Conservation (phyloP, 2,888 invertebrate species). For the Sturmia bella region DNA sequence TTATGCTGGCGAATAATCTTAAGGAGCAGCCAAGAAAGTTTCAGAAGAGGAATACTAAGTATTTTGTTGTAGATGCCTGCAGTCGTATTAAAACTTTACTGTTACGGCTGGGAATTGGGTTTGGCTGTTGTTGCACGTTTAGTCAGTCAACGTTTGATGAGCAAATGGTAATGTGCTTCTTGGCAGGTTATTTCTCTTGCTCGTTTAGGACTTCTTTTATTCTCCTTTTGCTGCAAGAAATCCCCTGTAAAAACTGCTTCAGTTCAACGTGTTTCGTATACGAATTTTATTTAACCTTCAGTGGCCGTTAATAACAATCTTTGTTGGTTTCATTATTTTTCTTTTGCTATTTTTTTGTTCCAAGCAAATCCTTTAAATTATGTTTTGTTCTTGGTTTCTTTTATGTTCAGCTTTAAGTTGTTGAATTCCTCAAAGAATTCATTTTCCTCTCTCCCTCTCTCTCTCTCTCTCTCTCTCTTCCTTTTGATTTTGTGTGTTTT, state of each 20-base stretch:
- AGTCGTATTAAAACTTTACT: constrained; percentile 14
- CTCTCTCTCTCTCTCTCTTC: not conserved
- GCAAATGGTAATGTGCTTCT: constrained; percentile 37
- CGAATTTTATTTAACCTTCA: constrained; percentile 50
- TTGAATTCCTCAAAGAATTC: not conserved
- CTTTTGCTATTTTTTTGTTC: not conserved
- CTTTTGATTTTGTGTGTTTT: constrained; percentile 36
- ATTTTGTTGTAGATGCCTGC: constrained; percentile 12
- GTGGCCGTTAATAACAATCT: constrained; percentile 1
- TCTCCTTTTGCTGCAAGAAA: not conserved
- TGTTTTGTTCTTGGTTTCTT: not conserved
- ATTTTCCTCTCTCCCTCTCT: not conserved
- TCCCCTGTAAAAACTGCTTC: not conserved
- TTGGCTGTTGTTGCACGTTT: constrained; percentile 46
- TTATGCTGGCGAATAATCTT: not conserved
- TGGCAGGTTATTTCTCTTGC: not conserved
- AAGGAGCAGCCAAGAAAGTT: too few species aligned
- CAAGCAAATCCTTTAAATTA: not conserved
- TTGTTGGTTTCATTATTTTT: not conserved
- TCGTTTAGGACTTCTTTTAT: not conserved
- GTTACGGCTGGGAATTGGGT: constrained; percentile 26
- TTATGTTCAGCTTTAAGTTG: too few species aligned
- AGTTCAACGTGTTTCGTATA: constrained; percentile 46
- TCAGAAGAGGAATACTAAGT: too few species aligned
- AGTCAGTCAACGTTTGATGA: constrained; percentile 1